Evolutionary conservation across 2,113 vertebrate genomes (phyloP), one percentile per base, ranked within the genome.

Genomic region (Gallinago jamesoni): DNA sequence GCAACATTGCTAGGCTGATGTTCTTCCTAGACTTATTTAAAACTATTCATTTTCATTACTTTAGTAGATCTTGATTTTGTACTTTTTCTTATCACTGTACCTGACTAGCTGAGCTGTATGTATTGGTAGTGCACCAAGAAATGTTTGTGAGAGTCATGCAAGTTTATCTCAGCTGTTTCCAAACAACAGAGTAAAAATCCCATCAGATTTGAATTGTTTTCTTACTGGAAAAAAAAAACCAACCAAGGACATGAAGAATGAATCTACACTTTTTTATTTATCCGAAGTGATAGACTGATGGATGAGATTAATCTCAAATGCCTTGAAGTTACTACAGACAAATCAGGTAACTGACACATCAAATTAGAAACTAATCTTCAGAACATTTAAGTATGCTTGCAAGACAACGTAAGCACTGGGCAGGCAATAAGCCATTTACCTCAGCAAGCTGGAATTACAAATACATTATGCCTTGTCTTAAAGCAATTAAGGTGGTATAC

Each of bases 351-450:
- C 17, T 76, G 62, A 66, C 78, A 84, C 30, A 89, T 68, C 60
- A 89, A 76, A 94, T 95, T 97, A 95, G 80, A 82, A 94, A 84
- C 93, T 93, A 95, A 96, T 91, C 88, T 93, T 79, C 72, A 84
- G 79, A 97, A 95, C 47, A 89, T 89, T 92, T 93, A 95, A 96
- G 86, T 39, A 66, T 69, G 82, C 59, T 86, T 89, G 45, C 57
- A 94, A 74, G 69, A 67, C 62, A 94, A 59, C 0, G 1, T 87
- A 93, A 94, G 59, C 39, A 72, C 82, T 86, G 63, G 48, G 55
- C 21, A 68, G 53, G 55, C 57, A 73, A 73, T 94, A 97, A 96
- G 92, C 89, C 87, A 75, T 96, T 97, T 97, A 96, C 73, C 70
- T 93, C 50, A 83, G 83, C 84, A 95, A 89, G n/a, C 28, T 90